Base-by-base conservation (phyloP, 2,113 vertebrate species). In the Sceloporus tristichus region DNA sequence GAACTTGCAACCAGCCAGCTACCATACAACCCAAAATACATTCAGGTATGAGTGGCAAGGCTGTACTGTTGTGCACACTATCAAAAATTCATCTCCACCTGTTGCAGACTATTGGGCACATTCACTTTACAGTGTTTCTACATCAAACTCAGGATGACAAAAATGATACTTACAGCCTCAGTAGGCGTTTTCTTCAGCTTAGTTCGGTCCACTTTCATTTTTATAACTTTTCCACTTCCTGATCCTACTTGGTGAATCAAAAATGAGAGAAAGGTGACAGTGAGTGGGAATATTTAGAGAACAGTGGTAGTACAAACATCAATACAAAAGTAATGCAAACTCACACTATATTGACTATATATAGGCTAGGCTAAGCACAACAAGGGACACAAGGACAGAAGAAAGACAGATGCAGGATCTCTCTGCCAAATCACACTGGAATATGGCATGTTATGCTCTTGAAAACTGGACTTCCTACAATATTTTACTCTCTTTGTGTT, bases 111-210 rank as follows among this genome's bases (percentile, higher is more conserved):
- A 7, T 48, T 66, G 38, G 27, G 2, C 27, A 82, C 5, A 4
- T 75, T 65, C 38, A 76, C 48, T 10, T 19, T 27, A 68, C 27
- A 40, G 7, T 86, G 9, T 29, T 74, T 42, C 40, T 70, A 56
- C 40, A 8, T 38, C 4, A 34, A 80, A 6, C n/a, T 71, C 78
- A 87, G 62, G 56, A 27, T 40, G 25, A 81, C 38, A 81, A 71
- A 19, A 71, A 19, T 6, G 0, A 79, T 95, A 98, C 98, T 98
- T 93, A 99, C 98, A 96, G 98, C 98, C 97, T 99, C 98, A 25
- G 98, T 99, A 91, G 98, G 98, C 87, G 98, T 99, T 96, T 99
- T 99, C 96, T 99, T 99, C 95, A 99, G 96, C 95, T 99, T 99
- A 96, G 98, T 98, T 96, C 98, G 96, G 96, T 99, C 98, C 91